A percentile compares a stretch with the other conserved stretches of the same genome.
Evolutionary conservation across 2,797 vertebrate species (phyloP).

Genomic region (Rhodeus uyekii): DNA sequence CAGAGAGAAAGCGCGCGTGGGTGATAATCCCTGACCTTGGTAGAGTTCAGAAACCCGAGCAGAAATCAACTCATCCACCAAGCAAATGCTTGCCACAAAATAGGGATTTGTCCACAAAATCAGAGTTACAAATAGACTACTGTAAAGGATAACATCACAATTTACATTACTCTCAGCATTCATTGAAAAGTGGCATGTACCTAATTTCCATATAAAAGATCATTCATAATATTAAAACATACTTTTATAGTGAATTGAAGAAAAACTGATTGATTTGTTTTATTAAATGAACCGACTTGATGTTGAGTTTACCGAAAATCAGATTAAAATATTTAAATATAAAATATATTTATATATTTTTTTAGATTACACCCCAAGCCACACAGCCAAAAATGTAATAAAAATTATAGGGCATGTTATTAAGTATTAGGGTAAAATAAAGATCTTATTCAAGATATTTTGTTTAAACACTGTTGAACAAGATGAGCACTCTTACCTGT

Average conservation of each 20-base stretch:
- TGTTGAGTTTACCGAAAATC: neutral
- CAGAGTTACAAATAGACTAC: slow-evolving; percentile 12
- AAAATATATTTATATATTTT: neutral
- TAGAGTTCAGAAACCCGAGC: slow-evolving; percentile 70
- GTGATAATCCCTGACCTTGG: slow-evolving; percentile 75
- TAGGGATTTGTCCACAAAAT: slow-evolving; percentile 41
- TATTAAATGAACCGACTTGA: neutral
- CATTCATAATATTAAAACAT: neutral
- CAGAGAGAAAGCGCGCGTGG: slow-evolving; percentile 69
- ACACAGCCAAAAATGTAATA: too few species aligned
- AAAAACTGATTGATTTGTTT: neutral
- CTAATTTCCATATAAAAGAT: neutral
- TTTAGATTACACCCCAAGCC: neutral
- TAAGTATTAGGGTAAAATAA: neutral
- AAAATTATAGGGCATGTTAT: neutral
- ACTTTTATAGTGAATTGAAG: neutral
- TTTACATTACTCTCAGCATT: slow-evolving; percentile 41
- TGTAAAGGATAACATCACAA: neutral
- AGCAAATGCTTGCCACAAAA: slow-evolving; percentile 13
- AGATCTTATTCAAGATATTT: neutral
- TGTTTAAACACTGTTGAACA: neutral
- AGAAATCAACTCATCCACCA: slow-evolving; percentile 61
- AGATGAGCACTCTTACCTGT: slow-evolving; percentile 72
- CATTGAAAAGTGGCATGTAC: neutral
- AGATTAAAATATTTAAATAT: neutral